Evolutionary conservation across 2,888 invertebrate species (phyloP).

Genomic region (Phytoseiulus persimilis): DNA sequence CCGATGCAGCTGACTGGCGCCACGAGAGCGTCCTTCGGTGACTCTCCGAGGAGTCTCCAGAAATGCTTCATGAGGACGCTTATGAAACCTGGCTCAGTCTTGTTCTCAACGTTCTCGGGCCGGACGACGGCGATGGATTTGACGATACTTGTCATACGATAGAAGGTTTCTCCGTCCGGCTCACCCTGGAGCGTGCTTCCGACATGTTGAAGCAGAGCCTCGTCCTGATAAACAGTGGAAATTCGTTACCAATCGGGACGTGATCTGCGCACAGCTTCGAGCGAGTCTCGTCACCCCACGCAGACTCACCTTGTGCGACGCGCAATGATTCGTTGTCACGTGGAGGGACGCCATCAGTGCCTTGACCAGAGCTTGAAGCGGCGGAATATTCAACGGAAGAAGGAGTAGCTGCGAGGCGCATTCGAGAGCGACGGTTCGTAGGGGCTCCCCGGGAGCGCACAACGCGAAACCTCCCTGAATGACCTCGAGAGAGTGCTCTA

Average conservation of each 20-base stretch:
- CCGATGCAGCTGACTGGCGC: constrained; percentile 27
- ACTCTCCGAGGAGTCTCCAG: constrained; percentile 7
- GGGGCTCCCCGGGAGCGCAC: constrained; percentile 45
- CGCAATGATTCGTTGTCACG: constrained; percentile 65
- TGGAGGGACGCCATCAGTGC: constrained; percentile 72
- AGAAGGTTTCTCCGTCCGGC: constrained; percentile 82
- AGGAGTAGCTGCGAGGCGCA: constrained; percentile 61
- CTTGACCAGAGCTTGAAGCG: constrained; percentile 69
- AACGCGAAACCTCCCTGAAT: constrained; percentile 64
- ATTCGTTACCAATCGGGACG: background rate
- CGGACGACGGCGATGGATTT: constrained; percentile 74
- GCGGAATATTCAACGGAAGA: constrained; percentile 60
- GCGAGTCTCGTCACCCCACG: background rate
- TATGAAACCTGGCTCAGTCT: constrained; percentile 11
- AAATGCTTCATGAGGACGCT: constrained; percentile 20
- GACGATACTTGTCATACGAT: constrained; percentile 71
- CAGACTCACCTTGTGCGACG: constrained; percentile 66
- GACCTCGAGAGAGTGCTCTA: constrained; percentile 57
- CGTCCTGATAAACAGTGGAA: constrained; percentile 58
- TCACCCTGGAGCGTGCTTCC: constrained; percentile 58
- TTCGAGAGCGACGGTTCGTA: constrained; percentile 55
- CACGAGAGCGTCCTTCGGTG: constrained; percentile 19
- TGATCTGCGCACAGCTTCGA: background rate
- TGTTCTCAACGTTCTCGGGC: constrained; percentile 63
- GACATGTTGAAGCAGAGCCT: constrained; percentile 69